Evolutionary conservation across 2,888 invertebrate species (phyloP), one percentile per base, ranked within the genome.

Genomic region (Acanthococcus lagerstroemiae): DNA sequence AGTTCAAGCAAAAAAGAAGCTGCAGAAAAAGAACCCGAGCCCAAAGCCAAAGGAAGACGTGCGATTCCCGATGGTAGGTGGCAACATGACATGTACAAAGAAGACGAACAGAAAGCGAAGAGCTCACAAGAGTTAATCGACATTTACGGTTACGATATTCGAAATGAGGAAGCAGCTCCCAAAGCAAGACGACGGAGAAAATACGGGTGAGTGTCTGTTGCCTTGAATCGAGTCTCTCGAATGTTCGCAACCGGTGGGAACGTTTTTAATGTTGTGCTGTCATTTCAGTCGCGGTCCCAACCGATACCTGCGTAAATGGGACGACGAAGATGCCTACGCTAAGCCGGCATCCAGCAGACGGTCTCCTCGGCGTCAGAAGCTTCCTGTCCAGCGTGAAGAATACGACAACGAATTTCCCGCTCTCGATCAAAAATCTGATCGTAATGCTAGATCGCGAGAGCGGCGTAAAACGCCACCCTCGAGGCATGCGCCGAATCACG

Each of bases 141-240:
- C 0, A 82, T 87, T 61, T 95, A 95, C 76, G 95, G 95, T 0
- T 96, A 95, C 76, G 95, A 97, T 73, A 96, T 96, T 69, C 81
- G 95, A 56, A 90, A 88, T 73, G 94, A 94, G 75, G 93, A 93
- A 73, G 89, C 90, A 0, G 90, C 94, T 1, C 94, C 94, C 0
- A 84, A 90, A 72, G 90, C 93, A 0, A 79, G 93, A 63, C 83
- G 93, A 70, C 84, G 91, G 71, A 80, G 91, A 71, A 81, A 90
- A 79, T 94, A 93, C 76, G 92, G 91, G 89, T 89, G 77, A 79
- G 73, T 1, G 24, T 45, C 2, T 46, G 27, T 4, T 19, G 15
- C 5, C 24, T 1, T 4, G 15, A 12, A 7, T n/a, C 48, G 17
- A 17, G 7, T 61, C 9, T 54, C 45, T n/a, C n/a, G n/a, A n/a